phyloP scores from a whole-genome alignment of 37 sponge, comb jelly and placozoan genomes.

The Cliona cf. orientalis region DNA sequence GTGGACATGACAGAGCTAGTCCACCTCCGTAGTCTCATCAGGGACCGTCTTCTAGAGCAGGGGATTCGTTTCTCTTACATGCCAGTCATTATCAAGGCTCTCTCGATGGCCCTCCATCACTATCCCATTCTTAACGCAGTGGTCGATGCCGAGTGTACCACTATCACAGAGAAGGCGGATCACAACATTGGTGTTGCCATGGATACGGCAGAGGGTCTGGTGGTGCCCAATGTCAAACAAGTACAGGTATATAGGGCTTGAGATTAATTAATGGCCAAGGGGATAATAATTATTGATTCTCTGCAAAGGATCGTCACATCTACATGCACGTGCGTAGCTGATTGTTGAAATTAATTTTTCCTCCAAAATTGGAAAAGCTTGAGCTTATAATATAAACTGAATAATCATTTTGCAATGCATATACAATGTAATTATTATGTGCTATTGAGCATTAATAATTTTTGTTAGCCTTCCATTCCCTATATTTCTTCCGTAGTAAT shows the following conservation, averaged over 20 bases:
- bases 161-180: conserved; percentile 78
- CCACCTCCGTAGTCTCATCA: conserved; percentile 20
- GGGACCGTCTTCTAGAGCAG: conserved; percentile 15
- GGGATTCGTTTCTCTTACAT: conserved; percentile 87
- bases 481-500: too few species aligned
- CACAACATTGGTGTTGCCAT: conserved; percentile 97
- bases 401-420: too few species aligned
- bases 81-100: conserved; percentile 95
- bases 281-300: too few species aligned
- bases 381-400: too few species aligned
- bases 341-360: too few species aligned
- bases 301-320: too few species aligned
- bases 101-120: conserved; percentile 82
- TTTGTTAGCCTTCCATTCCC: too few species aligned
- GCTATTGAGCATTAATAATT: too few species aligned
- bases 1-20: conserved; percentile 75
- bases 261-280: too few species aligned
- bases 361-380: too few species aligned
- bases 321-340: too few species aligned
- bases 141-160: conserved; percentile 66
- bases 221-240: conserved; percentile 97
- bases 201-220: conserved; percentile 91
- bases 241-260: conserved; percentile 92
- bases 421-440: too few species aligned
- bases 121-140: conserved; percentile 89